Evolutionary conservation across 2,888 invertebrate genomes (phyloP), one percentile per base, ranked within the genome.

Genomic region (Punctoribates punctum): DNA sequence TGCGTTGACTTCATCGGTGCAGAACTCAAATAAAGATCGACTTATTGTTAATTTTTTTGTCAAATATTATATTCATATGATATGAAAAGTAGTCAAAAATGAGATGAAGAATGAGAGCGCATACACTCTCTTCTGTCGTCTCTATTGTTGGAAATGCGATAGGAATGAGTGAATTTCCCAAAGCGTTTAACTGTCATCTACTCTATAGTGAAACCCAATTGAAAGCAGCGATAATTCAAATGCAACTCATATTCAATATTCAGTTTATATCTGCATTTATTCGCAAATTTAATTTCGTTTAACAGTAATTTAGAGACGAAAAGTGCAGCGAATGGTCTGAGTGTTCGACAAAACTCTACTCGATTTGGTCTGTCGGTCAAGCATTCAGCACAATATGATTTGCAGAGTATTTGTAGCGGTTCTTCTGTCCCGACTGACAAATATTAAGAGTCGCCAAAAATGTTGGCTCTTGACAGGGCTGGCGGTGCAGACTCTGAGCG

Each of bases 331-430:
- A 67, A 29, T 34, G 27, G 11, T 8, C 6, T 20, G 38, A 38
- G 23, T 9, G 38, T 60, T 29, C 5, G 38, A 27, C 38, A 38
- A 8, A 42, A 67, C 38, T 38, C 15, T 6, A 25, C 46, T 46
- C 46, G 72, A 72, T 72, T 48, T 48, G 72, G 48, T 72, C 72
- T 48, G 20, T 72, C 72, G 72, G 72, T 72, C 72, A 72, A 72
- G 72, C 72, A 48, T 46, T 72, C 17, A 72, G 23, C 65, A 20
- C 48, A 72, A 72, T 72, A 72, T 72, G 72, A 48, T 72, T 67
- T 67, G 65, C 34, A 6, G 5, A 27, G 34, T 38, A 34, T 34
- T 65, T 34, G n/a, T 34, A 46, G 15, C 25, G 48, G 42, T 42
- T 42, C 38, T 67, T 17, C 20, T 42, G 23, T 67, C 67, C 67